These are phyloP conservation scores for Characodon lateralis DNA, from an alignment of 2,797 vertebrate species.

Conservation along the genomic window DNA sequence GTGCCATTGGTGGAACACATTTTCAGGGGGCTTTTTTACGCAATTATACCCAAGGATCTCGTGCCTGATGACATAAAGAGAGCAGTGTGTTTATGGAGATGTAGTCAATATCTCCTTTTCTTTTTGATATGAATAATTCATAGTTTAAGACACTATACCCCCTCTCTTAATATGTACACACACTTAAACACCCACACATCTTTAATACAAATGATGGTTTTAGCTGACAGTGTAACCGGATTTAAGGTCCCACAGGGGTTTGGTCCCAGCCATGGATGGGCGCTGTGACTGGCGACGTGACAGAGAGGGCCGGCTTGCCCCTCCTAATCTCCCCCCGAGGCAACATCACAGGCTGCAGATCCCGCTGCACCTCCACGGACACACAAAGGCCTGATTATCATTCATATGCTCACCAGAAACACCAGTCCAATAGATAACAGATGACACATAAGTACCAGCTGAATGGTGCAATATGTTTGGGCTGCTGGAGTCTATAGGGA, in stretches of 20 bases:
- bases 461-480: conserved; percentile 79
- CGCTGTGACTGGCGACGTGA: conserved; percentile 82
- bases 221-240: conserved; percentile 86
- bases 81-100: conserved; percentile 85
- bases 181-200: conserved; percentile 82
- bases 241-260: conserved; percentile 85
- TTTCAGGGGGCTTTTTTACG: conserved; percentile 77
- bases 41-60: conserved; percentile 80
- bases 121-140: conserved; percentile 86
- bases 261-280: conserved; percentile 74
- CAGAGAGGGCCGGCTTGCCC: conserved; percentile 78
- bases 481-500: conserved; percentile 74
- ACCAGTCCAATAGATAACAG: conserved; percentile 84
- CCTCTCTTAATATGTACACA: conserved; percentile 82
- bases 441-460: conserved; percentile 80
- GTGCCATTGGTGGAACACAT: conserved; percentile 71
- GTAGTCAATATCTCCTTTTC: conserved; percentile 86
- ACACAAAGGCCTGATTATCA: conserved; percentile 84
- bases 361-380: conserved; percentile 75
- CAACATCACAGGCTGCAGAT: conserved; percentile 79
- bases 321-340: conserved; percentile 84
- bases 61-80: conserved; percentile 83
- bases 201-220: conserved; percentile 83
- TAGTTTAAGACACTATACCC: conserved; percentile 82
- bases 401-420: conserved; percentile 81